A percentile compares a stretch with the other conserved stretches of the same genome.
phyloP scores from a whole-genome alignment of 1,140 invertebrate genomes.

The honey bee (Apis mellifera) region Amel_HAv3.1 CM009944.2:8968501-8969000 shows the following conservation, averaged over 20 bases:
- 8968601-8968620: conserved; percentile 36
- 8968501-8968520: conserved; percentile 28
- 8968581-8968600: conserved; percentile 53
- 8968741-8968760: no score
- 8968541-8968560: conserved; percentile 44
- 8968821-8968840: neutral
- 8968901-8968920: neutral
- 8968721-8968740: no score
- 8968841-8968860: neutral
- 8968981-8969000: neutral
- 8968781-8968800: no score
- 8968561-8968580: conserved; percentile 55
- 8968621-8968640: conserved; percentile 22
- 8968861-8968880: neutral
- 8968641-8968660: neutral
- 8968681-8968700: neutral
- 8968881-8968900: neutral
- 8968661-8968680: no score
- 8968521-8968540: conserved; percentile 43
- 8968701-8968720: neutral
- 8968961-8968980: conserved; percentile 3
- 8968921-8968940: neutral
- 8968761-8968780: no score
- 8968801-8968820: no score
- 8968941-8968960: neutral